Conservation (phyloP, 2,113 vertebrate genomes). For the Motacilla tschutschensis region DNA sequence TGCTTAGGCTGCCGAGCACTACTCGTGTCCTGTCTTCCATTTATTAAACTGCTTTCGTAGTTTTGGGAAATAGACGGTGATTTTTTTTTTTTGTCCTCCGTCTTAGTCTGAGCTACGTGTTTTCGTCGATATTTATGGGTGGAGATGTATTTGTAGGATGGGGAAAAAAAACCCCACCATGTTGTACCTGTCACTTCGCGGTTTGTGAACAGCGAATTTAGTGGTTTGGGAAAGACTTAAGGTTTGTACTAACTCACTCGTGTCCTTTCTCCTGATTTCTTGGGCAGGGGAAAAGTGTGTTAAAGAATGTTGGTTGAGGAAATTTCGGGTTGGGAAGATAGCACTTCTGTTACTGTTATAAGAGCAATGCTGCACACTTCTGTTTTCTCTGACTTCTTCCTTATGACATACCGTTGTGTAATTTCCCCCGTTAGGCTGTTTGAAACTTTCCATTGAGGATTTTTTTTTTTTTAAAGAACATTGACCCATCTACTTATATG, state of each 20-base stretch:
- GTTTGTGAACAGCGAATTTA: not conserved
- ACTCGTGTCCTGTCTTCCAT: fast-evolving
- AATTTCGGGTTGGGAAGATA: not conserved
- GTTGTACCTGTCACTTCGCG: not conserved
- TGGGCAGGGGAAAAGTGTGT: not conserved
- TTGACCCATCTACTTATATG: not conserved
- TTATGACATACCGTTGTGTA: not conserved
- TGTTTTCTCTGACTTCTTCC: not conserved
- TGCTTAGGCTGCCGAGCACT: not conserved
- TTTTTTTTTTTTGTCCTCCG: not conserved
- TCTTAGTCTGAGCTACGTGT: not conserved
- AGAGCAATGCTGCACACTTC: not conserved
- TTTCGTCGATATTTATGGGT: not conserved
- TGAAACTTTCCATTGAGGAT: not conserved
- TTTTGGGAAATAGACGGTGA: not conserved
- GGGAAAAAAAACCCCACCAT: not conserved
- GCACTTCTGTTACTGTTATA: not conserved
- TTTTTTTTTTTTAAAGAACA: not conserved
- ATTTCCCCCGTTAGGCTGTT: not conserved
- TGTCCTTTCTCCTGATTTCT: not conserved
- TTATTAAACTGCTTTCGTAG: not conserved
- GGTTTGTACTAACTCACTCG: not conserved
- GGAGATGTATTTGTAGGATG: not conserved
- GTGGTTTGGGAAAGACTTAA: not conserved
- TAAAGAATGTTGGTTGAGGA: not conserved